Percentiles rank a stretch among this genome's conserved stretches.
phyloP scores from a whole-genome alignment of 1,140 invertebrate genomes.

The Antheraea mylitta region DNA sequence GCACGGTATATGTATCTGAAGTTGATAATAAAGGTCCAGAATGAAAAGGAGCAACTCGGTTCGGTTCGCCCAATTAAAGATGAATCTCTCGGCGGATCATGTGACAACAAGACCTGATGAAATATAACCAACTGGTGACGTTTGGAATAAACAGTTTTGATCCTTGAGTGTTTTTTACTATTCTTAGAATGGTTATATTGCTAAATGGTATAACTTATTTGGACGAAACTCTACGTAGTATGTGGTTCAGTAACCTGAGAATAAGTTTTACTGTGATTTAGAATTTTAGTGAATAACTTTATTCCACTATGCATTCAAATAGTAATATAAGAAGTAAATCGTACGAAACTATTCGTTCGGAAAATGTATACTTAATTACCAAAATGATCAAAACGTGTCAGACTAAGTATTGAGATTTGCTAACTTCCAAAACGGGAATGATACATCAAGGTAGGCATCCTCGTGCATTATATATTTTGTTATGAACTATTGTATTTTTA shows the following conservation, averaged over 20 bases:
- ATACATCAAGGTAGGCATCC: conserved; percentile 34
- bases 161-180: conserved; percentile 23
- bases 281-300: too few species aligned
- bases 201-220: too few species aligned
- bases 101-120: conserved; percentile 60
- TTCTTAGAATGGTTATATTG: too few species aligned
- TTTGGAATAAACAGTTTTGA: conserved; percentile 32
- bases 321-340: too few species aligned
- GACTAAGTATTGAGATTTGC: conserved; percentile 17
- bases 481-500: conserved; percentile 72
- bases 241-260: too few species aligned
- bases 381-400: conserved; percentile 16
- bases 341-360: too few species aligned
- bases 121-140: conserved; percentile 45
- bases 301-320: too few species aligned
- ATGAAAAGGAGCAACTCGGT: conserved; percentile 28
- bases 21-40: conserved; percentile 37
- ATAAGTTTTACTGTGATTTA: too few species aligned
- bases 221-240: too few species aligned
- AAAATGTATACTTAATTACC: too few species aligned
- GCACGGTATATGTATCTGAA: conserved; percentile 22
- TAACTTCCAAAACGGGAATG: conserved; percentile 39
- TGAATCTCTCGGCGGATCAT: conserved; percentile 59
- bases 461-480: conserved; percentile 37
- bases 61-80: conserved; percentile 63